Percentiles rank a stretch among this genome's conserved stretches.
Evolutionary conservation across 2,888 invertebrate species (phyloP).

Genomic region (Tipula helvola): DNA sequence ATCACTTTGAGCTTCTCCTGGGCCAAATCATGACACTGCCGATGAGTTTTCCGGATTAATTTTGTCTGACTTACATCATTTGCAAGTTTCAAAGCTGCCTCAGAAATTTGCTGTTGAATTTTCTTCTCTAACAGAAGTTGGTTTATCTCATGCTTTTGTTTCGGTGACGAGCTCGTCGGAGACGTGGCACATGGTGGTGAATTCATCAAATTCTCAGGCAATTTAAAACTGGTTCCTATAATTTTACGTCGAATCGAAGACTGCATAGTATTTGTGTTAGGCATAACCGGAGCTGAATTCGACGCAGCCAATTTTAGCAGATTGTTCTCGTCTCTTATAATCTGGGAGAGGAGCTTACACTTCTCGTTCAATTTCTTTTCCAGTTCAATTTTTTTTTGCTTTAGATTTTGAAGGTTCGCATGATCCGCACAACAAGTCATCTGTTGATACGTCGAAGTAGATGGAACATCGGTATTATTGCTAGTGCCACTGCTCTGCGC

Average conservation of each 20-base stretch:
- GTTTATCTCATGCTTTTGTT: constrained; percentile 15
- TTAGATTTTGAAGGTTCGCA: constrained; percentile 24
- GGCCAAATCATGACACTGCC: constrained; percentile 20
- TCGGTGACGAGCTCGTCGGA: neutral
- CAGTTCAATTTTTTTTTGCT: constrained; percentile 28
- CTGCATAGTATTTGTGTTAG: neutral
- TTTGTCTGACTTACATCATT: constrained; percentile 17
- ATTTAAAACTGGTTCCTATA: constrained; percentile 19
- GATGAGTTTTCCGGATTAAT: constrained; percentile 18
- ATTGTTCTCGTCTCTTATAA: constrained; percentile 16
- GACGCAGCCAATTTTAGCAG: constrained; percentile 13
- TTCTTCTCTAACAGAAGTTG: constrained; percentile 17
- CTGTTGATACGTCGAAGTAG: neutral
- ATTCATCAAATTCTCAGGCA: constrained; percentile 16
- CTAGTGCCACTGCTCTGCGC: neutral
- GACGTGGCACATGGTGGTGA: constrained; percentile 11
- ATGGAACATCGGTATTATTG: neutral
- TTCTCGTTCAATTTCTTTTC: constrained; percentile 33
- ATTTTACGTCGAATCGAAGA: constrained; percentile 24
- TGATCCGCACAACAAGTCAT: constrained; percentile 13
- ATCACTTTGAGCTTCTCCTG: constrained; percentile 20
- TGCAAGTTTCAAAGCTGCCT: constrained; percentile 16
- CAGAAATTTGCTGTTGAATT: constrained; percentile 18
- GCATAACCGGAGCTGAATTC: constrained; percentile 14
- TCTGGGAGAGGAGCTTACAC: constrained; percentile 31